phyloP scores from a whole-genome alignment of 1,140 invertebrate species.

The Diprion similis region DNA sequence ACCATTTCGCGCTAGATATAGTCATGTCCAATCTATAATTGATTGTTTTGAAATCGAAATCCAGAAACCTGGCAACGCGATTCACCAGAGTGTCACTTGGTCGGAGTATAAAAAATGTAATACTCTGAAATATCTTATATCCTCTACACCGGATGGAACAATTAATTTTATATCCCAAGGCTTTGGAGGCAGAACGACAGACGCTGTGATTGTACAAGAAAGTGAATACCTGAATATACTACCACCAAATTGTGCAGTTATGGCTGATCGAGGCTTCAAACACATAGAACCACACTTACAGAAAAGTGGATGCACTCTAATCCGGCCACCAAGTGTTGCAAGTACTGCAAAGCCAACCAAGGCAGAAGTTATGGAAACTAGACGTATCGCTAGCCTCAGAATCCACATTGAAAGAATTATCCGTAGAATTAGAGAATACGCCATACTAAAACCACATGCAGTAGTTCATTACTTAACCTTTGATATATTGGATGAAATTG shows the following conservation, averaged over 20 bases:
- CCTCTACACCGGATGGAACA: slow-evolving; percentile 53
- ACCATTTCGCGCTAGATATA: slow-evolving; percentile 39
- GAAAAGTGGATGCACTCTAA: slow-evolving; percentile 37
- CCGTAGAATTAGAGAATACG: slow-evolving; percentile 48
- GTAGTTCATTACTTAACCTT: slow-evolving; percentile 39
- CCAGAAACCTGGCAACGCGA: slow-evolving; percentile 47
- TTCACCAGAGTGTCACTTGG: slow-evolving; percentile 51
- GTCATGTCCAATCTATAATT: slow-evolving; percentile 40
- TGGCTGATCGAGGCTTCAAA: slow-evolving; percentile 56
- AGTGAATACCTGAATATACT: slow-evolving; percentile 42
- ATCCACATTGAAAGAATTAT: slow-evolving; percentile 43
- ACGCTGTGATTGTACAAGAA: slow-evolving; percentile 47
- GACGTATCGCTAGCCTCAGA: too few species aligned
- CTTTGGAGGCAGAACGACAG: slow-evolving; percentile 49
- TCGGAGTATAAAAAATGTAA: slow-evolving; percentile 56
- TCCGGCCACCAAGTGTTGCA: slow-evolving; percentile 51
- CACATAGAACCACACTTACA: slow-evolving; percentile 38
- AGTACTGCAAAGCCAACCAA: slow-evolving; percentile 35
- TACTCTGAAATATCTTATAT: slow-evolving; percentile 55
- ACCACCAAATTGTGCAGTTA: slow-evolving; percentile 32
- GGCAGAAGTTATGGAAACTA: slow-evolving; percentile 37
- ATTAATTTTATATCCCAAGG: slow-evolving; percentile 55
- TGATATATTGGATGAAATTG: slow-evolving; percentile 40
- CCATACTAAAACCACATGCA: slow-evolving; percentile 49
- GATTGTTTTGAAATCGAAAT: slow-evolving; percentile 53